A percentile compares a stretch with the other conserved stretches of the same genome.
phyloP scores from a whole-genome alignment of 2,888 invertebrate species.

The Antheraea assamensis region DNA sequence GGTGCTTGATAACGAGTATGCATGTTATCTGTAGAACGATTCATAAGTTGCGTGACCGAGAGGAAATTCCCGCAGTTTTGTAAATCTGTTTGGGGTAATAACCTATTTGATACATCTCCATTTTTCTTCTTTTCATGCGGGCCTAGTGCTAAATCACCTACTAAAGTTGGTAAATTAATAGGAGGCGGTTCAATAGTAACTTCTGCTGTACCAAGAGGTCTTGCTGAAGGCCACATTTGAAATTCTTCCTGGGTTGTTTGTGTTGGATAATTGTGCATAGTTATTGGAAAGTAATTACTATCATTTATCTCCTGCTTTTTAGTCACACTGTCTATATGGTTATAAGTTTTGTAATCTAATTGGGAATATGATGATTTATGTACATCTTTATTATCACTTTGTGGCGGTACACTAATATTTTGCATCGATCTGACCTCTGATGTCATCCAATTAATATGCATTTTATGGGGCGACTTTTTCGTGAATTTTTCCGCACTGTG shows the following conservation, averaged over 20 bases:
- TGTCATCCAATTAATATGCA: slow-evolving; percentile 80
- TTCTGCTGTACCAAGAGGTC: slow-evolving; percentile 73
- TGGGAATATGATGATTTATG: slow-evolving; percentile 59
- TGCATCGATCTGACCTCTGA: slow-evolving; percentile 73
- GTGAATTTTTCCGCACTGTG: slow-evolving; percentile 66
- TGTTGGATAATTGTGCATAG: slow-evolving; percentile 68
- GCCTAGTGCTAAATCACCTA: slow-evolving; percentile 73
- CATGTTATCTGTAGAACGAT: slow-evolving; percentile 68
- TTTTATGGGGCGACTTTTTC: slow-evolving; percentile 74
- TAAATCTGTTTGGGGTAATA: slow-evolving; percentile 55
- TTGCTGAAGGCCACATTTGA: slow-evolving; percentile 71
- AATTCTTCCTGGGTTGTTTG: slow-evolving; percentile 69
- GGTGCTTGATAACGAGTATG: slow-evolving; percentile 60
- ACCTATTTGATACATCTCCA: slow-evolving; percentile 54
- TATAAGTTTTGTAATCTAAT: slow-evolving; percentile 57
- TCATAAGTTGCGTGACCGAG: slow-evolving; percentile 77
- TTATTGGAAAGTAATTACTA: slow-evolving; percentile 69
- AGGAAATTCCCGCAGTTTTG: slow-evolving; percentile 74
- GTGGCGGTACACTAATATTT: slow-evolving; percentile 56
- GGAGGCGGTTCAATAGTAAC: slow-evolving; percentile 77
- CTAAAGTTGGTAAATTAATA: slow-evolving; percentile 72
- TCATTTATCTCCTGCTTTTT: slow-evolving; percentile 68
- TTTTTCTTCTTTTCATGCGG: slow-evolving; percentile 75
- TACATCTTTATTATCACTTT: slow-evolving; percentile 56
- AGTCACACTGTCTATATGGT: slow-evolving; percentile 49